Conservation (phyloP, 1,140 invertebrate genomes). For the Drosophila subobscura region DNA sequence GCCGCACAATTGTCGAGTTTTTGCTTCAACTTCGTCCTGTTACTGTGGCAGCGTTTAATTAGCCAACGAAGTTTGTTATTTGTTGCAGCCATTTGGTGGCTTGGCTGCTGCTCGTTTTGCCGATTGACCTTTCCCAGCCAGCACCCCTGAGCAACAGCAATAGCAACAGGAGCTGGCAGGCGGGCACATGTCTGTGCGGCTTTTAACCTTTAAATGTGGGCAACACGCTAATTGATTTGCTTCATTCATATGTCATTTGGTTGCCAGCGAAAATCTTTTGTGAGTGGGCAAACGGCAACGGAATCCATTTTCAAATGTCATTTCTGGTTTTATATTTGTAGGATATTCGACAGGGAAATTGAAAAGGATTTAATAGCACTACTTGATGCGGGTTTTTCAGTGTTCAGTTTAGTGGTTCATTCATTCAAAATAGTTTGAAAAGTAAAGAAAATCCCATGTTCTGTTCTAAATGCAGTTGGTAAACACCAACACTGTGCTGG, state of each 20-base stretch:
- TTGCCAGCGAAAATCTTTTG: background rate
- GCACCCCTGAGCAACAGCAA: background rate
- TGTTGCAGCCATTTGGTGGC: conserved; percentile 39
- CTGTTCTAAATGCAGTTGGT: too few relatives aligned
- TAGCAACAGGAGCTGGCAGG: background rate
- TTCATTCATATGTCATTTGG: conserved; percentile 16
- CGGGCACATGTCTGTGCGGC: conserved; percentile 9
- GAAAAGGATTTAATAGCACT: too few relatives aligned
- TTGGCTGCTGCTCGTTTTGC: background rate
- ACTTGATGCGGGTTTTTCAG: too few relatives aligned
- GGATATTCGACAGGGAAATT: too few relatives aligned
- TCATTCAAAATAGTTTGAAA: too few relatives aligned
- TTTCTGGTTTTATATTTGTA: too few relatives aligned
- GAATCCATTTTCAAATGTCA: background rate
- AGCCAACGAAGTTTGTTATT: conserved; percentile 22
- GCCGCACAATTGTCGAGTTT: conserved; percentile 16
- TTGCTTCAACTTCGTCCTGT: conserved; percentile 6
- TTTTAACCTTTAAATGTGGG: conserved; percentile 26
- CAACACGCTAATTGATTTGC: conserved; percentile 60
- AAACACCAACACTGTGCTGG: too few relatives aligned
- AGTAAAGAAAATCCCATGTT: too few relatives aligned
- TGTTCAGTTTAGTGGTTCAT: too few relatives aligned
- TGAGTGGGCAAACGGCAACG: conserved; percentile 4
- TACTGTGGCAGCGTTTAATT: conserved; percentile 29
- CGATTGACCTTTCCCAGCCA: conserved; percentile 34